Conservation (phyloP, 2,888 invertebrate genomes). For the Lycaena phlaeas region DNA sequence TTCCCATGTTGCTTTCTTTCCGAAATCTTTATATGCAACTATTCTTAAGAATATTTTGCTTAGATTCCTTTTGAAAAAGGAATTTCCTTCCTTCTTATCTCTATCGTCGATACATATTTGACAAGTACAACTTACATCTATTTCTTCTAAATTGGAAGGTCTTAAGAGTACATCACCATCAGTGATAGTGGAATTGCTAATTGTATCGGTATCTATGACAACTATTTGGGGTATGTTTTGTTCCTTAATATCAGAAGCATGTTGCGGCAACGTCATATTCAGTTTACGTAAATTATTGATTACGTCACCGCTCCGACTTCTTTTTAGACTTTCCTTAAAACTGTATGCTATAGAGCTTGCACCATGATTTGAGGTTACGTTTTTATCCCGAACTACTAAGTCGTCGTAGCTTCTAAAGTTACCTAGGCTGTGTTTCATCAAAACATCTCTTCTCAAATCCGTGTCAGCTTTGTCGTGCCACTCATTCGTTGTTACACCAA, state of each 20-base stretch:
- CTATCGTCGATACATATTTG: conserved; percentile 48
- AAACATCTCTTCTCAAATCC: conserved; percentile 41
- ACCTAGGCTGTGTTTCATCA: conserved; percentile 33
- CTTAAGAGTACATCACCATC: conserved; percentile 26
- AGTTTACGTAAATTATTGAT: conserved; percentile 25
- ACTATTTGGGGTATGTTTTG: conserved; percentile 29
- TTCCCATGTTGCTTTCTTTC: conserved; percentile 47
- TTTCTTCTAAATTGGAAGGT: conserved; percentile 43
- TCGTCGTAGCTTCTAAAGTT: conserved; percentile 43
- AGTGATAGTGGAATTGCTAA: conserved; percentile 19
- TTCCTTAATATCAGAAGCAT: conserved; percentile 6
- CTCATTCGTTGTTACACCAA: conserved; percentile 30
- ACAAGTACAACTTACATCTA: conserved; percentile 54
- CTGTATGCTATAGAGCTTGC: background rate
- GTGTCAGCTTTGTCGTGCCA: conserved; percentile 32
- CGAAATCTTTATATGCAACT: conserved; percentile 33
- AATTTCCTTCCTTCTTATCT: conserved; percentile 24
- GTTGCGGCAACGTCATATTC: conserved; percentile 25
- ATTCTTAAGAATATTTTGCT: conserved; percentile 43
- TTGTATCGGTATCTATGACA: conserved; percentile 24
- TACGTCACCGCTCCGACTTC: conserved; percentile 18
- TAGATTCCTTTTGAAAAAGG: conserved; percentile 38
- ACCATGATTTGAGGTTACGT: conserved; percentile 10
- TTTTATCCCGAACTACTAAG: conserved; percentile 22
- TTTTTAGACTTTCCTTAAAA: conserved; percentile 23